phyloP scores from a whole-genome alignment of 2,797 vertebrate species.

The Sebastes reedi region DNA sequence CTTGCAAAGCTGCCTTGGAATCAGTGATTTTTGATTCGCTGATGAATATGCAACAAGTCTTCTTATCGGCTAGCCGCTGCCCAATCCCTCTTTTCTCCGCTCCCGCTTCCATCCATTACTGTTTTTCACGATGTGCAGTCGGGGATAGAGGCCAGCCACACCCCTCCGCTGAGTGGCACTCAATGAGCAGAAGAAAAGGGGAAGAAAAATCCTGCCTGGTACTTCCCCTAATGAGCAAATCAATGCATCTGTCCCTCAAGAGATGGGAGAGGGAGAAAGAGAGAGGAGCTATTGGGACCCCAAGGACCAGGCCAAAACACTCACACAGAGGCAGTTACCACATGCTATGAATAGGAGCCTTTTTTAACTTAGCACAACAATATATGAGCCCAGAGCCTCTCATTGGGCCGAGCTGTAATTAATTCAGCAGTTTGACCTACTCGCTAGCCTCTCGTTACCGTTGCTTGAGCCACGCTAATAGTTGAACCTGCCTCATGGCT shows the following conservation, averaged over 20 bases:
- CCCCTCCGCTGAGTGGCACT: conserved; percentile 81
- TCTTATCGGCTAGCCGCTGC: conserved; percentile 56
- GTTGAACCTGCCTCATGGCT: conserved; percentile 66
- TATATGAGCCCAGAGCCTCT: conserved; percentile 71
- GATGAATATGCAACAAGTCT: conserved; percentile 86
- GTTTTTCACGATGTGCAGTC: conserved; percentile 84
- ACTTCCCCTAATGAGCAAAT: conserved; percentile 85
- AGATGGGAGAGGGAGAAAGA: conserved; percentile 67
- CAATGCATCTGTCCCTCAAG: conserved; percentile 85
- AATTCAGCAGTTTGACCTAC: conserved; percentile 83
- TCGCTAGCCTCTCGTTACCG: conserved; percentile 68
- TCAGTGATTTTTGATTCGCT: conserved; percentile 86
- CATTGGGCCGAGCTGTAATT: conserved; percentile 77
- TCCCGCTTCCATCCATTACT: conserved; percentile 55
- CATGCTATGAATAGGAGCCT: conserved; percentile 79
- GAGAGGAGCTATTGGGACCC: conserved; percentile 72
- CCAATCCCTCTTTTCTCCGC: conserved; percentile 57
- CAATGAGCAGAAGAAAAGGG: conserved; percentile 78
- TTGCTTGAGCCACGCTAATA: conserved; percentile 51
- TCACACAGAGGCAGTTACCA: conserved; percentile 81
- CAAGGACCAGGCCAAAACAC: conserved; percentile 81
- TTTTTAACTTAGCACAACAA: conserved; percentile 85
- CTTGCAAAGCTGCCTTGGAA: conserved; percentile 50
- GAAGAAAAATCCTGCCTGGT: conserved; percentile 74
- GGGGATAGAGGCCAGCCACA: conserved; percentile 84